These are phyloP conservation scores for Fabriciana adippe DNA, from an alignment of 2,888 invertebrate genomes.

Conservation along the genomic window DNA sequence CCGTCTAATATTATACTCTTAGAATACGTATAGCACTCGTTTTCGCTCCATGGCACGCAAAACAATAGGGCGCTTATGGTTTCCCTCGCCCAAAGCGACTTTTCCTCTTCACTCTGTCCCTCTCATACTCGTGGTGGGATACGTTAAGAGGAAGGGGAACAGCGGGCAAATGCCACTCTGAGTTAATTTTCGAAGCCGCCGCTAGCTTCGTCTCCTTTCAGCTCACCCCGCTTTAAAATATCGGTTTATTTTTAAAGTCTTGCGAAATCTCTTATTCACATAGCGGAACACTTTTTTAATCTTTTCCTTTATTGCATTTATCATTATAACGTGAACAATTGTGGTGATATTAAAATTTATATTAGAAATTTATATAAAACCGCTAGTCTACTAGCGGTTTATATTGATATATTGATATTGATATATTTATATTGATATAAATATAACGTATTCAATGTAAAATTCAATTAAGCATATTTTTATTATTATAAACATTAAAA, in stretches of 20 bases:
- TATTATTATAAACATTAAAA: too few relatives aligned
- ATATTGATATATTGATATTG: too few relatives aligned
- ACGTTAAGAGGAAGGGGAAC: conserved; percentile 51
- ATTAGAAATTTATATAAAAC: too few relatives aligned
- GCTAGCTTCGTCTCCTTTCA: conserved; percentile 61
- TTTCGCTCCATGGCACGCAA: conserved; percentile 71
- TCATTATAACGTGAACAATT: background rate
- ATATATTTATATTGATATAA: too few relatives aligned
- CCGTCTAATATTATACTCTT: conserved; percentile 48
- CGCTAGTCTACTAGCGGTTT: too few relatives aligned
- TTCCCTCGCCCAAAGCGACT: conserved; percentile 77
- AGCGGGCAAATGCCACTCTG: conserved; percentile 69
- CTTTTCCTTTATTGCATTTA: conserved; percentile 25
- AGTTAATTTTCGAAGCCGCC: conserved; percentile 75
- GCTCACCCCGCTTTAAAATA: conserved; percentile 55
- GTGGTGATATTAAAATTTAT: background rate
- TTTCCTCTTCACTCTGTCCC: conserved; percentile 58
- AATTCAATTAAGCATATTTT: background rate
- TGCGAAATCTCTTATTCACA: conserved; percentile 29
- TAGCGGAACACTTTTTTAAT: conserved; percentile 30
- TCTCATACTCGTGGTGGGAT: conserved; percentile 45
- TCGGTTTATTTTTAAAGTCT: conserved; percentile 52
- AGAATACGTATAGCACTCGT: conserved; percentile 53
- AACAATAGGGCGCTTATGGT: conserved; percentile 78
- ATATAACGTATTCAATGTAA: background rate